These are phyloP conservation scores for Drosophila fulvimacula DNA, from an alignment of 2,888 invertebrate species.

Conservation along the genomic window DNA sequence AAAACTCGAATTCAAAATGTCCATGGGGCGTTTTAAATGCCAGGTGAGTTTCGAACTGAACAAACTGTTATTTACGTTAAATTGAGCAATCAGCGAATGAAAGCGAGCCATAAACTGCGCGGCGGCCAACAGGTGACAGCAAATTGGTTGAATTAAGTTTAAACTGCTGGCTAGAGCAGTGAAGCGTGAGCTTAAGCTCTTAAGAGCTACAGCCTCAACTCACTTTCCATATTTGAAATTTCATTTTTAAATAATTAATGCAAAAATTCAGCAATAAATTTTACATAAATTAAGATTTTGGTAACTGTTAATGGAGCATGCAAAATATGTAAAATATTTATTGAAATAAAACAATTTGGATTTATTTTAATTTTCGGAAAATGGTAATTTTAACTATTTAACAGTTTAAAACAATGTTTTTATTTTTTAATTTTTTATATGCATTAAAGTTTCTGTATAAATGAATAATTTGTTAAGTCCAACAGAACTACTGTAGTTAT, in stretches of 20 bases:
- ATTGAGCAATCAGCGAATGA: slow-evolving; percentile 29
- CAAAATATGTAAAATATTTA: no score
- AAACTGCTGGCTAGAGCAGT: neutral
- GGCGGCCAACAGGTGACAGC: slow-evolving; percentile 6
- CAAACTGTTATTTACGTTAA: slow-evolving; percentile 18
- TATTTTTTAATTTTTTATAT: no score
- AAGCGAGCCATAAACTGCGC: slow-evolving; percentile 7
- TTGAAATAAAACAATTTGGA: no score
- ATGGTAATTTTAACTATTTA: no score
- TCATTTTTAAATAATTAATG: neutral
- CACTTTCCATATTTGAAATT: slow-evolving; percentile 1
- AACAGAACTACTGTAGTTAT: no score
- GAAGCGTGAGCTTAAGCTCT: neutral
- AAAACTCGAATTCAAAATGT: neutral
- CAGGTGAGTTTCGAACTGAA: slow-evolving; percentile 2
- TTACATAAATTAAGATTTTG: neutral
- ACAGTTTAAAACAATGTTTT: no score
- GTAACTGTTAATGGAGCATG: no score
- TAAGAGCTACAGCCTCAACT: neutral
- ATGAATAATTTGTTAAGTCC: no score
- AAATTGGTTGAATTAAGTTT: slow-evolving; percentile 5
- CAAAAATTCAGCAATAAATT: no score
- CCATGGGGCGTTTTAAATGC: neutral
- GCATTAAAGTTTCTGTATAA: no score
- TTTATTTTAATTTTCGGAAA: no score